Conservation (phyloP, 2,113 vertebrate genomes). For the Phoxinus phoxinus region DNA sequence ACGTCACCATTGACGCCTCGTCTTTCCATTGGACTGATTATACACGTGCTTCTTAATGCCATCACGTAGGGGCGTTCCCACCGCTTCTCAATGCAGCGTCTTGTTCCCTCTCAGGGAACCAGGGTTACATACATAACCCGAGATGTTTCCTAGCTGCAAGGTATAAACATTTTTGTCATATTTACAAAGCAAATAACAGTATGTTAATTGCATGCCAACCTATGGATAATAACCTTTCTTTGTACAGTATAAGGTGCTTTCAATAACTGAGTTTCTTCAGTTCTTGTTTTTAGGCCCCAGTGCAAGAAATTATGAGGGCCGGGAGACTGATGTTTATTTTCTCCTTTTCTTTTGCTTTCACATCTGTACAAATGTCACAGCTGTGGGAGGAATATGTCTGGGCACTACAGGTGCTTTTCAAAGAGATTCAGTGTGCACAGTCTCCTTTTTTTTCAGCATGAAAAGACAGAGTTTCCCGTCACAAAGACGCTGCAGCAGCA, state of each 20-base stretch:
- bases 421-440: conserved; percentile 27
- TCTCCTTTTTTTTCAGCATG: conserved; percentile 57
- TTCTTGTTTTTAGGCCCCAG: conserved; percentile 25
- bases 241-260: not conserved
- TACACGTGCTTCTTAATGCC: too few species aligned
- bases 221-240: not conserved
- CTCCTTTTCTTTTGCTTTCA: conserved; percentile 55
- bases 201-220: not conserved
- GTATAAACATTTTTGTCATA: not conserved
- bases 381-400: conserved; percentile 62
- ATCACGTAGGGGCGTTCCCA: too few species aligned
- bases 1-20: too few species aligned
- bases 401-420: conserved; percentile 57
- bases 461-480: conserved; percentile 60
- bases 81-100: too few species aligned
- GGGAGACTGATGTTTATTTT: conserved; percentile 42
- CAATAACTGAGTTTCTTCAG: not conserved
- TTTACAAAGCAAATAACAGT: not conserved
- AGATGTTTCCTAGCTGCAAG: not conserved
- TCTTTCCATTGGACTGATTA: too few species aligned
- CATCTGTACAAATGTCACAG: conserved; percentile 65
- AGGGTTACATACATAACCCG: too few species aligned
- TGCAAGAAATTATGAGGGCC: conserved; percentile 35
- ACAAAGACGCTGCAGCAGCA: conserved; percentile 47
- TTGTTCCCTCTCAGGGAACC: too few species aligned